Base-by-base conservation (phyloP, 2,797 vertebrate genomes). In the Pipistrellus nathusii region DNA sequence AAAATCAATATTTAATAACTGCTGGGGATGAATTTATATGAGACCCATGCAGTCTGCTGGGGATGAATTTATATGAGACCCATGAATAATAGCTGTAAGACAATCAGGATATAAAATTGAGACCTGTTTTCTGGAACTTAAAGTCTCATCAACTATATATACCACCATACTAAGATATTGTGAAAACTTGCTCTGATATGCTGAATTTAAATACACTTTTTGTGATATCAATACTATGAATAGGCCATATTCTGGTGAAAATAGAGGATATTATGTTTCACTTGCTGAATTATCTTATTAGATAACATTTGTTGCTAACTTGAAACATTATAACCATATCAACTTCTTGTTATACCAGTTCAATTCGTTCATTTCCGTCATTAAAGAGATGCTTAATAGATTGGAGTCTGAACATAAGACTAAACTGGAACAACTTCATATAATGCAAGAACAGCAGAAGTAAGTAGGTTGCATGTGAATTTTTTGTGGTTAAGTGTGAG, bases 371-470 rank as follows among this genome's bases (percentile, higher is more conserved):
- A 99, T 99, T 99, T 98, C 98, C 91, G 99, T 99, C 90, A 99
- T 99, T 98, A 99, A 98, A 97, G 99, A 99, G 83, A 99, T 99
- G 99, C 98, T 99, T 97, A 98, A 85, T 97, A 99, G 98, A 96
- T 98, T 99, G 99, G 99, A 99, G 98, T 93, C 98, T 18, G 99
- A 99, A 88, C 99, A 99, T 97, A 99, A 99, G 98, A 99, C 99
- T 91, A 99, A 99, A 97, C 98, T 99, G 97, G 99, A 99, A 94
- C 99, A 99, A 97, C 98, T 99, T 92, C 99, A 99, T 91, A 80
- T 98, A 95, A 99, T 99, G 99, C 99, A 99, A 98, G 99, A 99
- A 95, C 99, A 99, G 95, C 99, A 99, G 96, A 99, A 99, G 99
- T 99, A 97, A 98, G 97, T 97, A 64, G 85, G n/a, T 59, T 75